Evolutionary conservation across 2,113 vertebrate species (phyloP).

Genomic region (Typhlomys cinereus): DNA sequence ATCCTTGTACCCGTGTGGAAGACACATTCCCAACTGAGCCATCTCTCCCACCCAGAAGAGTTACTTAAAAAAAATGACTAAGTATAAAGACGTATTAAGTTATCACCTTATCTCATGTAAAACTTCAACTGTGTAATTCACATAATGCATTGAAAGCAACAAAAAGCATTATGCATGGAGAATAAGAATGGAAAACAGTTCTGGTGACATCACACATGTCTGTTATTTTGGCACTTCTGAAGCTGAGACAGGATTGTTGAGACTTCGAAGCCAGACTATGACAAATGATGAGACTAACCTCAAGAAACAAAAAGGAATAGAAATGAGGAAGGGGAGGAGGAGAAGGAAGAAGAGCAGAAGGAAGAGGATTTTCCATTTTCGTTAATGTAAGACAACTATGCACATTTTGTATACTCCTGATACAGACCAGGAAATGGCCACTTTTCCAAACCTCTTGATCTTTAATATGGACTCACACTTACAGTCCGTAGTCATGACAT

Average conservation of each 20-base stretch:
- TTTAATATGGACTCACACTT: constrained; percentile 35
- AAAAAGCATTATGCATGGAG: background rate
- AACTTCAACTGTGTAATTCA: background rate
- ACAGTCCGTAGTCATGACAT: background rate
- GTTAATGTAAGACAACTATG: background rate
- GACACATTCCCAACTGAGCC: background rate
- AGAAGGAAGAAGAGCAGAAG: too few relatives aligned
- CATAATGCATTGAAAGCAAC: background rate
- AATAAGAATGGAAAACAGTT: background rate
- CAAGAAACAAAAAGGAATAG: background rate
- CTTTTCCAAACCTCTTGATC: background rate
- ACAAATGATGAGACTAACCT: background rate
- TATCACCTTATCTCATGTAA: background rate
- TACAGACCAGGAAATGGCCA: background rate
- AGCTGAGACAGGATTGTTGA: background rate
- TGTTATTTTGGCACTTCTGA: background rate
- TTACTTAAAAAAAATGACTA: background rate
- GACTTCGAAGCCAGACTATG: background rate
- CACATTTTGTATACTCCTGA: background rate
- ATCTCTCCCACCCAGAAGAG: background rate
- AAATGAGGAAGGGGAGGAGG: background rate
- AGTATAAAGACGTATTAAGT: background rate
- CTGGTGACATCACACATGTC: background rate
- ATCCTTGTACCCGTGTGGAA: background rate
- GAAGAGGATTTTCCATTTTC: background rate